phyloP scores from a whole-genome alignment of 2,888 invertebrate genomes.

The Flabesymbios commensalis region DNA sequence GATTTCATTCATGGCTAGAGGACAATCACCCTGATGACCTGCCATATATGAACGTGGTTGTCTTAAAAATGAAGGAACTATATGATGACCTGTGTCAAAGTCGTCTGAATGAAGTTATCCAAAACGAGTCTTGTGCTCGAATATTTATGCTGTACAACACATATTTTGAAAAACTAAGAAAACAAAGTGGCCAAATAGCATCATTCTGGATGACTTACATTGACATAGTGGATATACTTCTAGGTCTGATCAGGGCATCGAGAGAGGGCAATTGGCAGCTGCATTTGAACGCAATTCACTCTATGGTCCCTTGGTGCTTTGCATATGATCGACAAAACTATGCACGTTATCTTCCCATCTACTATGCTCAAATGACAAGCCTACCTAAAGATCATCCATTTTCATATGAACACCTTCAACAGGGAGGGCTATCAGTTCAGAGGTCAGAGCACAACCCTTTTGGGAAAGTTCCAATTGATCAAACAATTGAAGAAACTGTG shows the following conservation, averaged over 20 bases:
- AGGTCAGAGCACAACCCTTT: no score
- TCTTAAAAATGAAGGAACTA: not conserved
- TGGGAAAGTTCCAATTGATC: no score
- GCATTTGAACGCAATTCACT: constrained; percentile 26
- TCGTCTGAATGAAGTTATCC: not conserved
- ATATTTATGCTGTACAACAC: not conserved
- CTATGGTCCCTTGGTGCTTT: constrained; percentile 35
- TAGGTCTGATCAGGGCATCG: constrained; percentile 22
- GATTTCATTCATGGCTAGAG: constrained; percentile 10
- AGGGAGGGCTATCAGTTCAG: no score
- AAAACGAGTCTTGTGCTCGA: not conserved
- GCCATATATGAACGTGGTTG: not conserved
- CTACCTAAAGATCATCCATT: no score
- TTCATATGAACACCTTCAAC: no score
- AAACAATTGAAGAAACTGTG: no score
- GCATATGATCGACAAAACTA: constrained; percentile 37
- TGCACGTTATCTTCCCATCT: constrained; percentile 24
- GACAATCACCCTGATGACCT: constrained; percentile 9
- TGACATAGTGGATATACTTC: constrained; percentile 34
- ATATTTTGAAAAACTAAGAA: constrained; percentile 10
- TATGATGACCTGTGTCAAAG: not conserved
- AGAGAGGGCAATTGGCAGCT: constrained; percentile 31
- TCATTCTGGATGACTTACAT: constrained; percentile 36
- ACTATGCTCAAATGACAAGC: no score
- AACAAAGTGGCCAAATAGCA: constrained; percentile 19